Evolutionary conservation across 2,797 vertebrate genomes (phyloP).

Genomic region (Balearica regulorum): DNA sequence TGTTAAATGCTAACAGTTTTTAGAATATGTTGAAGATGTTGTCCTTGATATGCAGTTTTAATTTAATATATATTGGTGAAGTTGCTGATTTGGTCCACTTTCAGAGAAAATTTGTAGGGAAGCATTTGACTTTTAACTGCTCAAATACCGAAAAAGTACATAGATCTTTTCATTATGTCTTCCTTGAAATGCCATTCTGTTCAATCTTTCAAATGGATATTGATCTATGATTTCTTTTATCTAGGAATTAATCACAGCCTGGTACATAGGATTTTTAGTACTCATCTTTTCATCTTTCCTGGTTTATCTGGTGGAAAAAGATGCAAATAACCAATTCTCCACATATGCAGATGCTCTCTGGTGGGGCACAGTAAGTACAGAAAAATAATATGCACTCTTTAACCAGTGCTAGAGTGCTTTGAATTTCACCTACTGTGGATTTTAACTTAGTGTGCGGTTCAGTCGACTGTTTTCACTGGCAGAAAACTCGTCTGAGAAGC

Average conservation of each 20-base stretch:
- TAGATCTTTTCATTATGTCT: background rate
- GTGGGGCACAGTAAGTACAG: slow-evolving; percentile 95
- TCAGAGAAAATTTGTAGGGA: background rate
- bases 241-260: slow-evolving; percentile 97
- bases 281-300: slow-evolving; percentile 99
- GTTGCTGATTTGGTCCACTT: background rate
- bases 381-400: background rate
- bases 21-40: background rate
- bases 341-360: slow-evolving; percentile 97
- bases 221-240: slow-evolving; percentile 53
- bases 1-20: background rate
- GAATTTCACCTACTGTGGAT: background rate
- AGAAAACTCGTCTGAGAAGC: background rate
- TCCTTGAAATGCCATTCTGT: background rate
- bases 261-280: slow-evolving; percentile 99
- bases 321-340: slow-evolving; percentile 92
- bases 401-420: background rate
- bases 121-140: background rate
- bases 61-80: background rate
- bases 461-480: background rate
- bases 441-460: background rate
- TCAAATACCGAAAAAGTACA: background rate
- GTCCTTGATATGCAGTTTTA: background rate
- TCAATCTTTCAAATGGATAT: background rate
- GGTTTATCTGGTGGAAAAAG: slow-evolving; percentile 98